phyloP scores from a whole-genome alignment of 2,113 vertebrate genomes.

The Nesoenas mayeri region DNA sequence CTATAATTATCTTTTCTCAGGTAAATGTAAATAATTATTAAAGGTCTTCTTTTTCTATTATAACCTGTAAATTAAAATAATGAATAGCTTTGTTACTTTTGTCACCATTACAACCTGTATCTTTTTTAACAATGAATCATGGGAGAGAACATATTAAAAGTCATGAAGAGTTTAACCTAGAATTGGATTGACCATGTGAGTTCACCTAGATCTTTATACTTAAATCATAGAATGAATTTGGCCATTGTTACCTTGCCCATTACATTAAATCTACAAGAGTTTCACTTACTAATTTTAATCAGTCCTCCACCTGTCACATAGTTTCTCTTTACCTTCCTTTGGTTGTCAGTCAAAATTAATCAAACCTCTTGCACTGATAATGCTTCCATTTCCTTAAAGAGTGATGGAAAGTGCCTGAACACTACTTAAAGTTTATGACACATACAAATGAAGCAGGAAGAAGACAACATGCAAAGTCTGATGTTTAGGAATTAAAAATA shows the following conservation, averaged over 20 bases:
- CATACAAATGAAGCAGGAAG: background rate
- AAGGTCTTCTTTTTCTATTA: background rate
- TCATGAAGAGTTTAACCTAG: background rate
- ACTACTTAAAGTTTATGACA: background rate
- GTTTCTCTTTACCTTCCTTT: background rate
- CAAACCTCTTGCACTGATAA: background rate
- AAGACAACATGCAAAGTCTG: background rate
- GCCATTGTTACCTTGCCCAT: background rate
- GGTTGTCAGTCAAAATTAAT: background rate
- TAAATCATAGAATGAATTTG: background rate
- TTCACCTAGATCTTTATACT: background rate
- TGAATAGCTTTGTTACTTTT: background rate
- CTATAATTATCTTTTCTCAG: background rate
- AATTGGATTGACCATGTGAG: background rate
- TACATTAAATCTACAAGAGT: background rate
- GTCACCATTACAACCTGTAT: background rate
- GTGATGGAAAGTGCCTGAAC: background rate
- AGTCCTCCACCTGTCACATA: background rate
- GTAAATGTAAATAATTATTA: background rate
- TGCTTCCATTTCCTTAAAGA: background rate
- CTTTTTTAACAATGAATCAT: background rate
- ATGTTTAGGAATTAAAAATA: background rate
- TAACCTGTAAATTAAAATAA: background rate
- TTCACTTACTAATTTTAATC: background rate
- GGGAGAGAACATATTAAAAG: background rate